Conservation (phyloP, 2,113 vertebrate genomes). For the Sphaerodactylus townsendi region DNA sequence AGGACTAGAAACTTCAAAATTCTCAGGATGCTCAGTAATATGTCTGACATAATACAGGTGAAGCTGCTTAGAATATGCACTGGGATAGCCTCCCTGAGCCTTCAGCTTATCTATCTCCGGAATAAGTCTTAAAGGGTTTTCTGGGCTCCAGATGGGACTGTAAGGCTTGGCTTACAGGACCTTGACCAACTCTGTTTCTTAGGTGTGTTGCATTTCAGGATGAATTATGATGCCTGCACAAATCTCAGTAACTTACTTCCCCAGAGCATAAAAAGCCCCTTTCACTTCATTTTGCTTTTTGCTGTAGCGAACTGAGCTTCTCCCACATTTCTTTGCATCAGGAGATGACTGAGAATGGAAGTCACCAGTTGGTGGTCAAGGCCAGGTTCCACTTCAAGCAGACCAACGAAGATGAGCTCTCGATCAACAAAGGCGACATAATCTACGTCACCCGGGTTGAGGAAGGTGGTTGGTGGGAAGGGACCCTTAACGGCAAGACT, state of each 20-base stretch:
- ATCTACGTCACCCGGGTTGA: conserved; percentile 93
- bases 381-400: conserved; percentile 98
- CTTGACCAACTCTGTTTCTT: no score
- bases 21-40: no score
- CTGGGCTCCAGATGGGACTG: no score
- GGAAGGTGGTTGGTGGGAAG: conserved; percentile 99
- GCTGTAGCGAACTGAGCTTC: neutral
- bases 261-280: conserved; percentile 37
- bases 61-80: no score
- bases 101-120: no score
- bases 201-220: no score
- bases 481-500: conserved; percentile 86
- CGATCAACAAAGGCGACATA: conserved; percentile 93
- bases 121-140: no score
- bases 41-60: no score
- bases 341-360: conserved; percentile 97
- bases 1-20: no score
- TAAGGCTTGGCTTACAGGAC: no score
- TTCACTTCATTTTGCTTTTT: neutral
- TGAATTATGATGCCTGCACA: no score
- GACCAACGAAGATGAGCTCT: conserved; percentile 98
- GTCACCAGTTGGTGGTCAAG: conserved; percentile 88
- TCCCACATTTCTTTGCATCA: conserved; percentile 59
- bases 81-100: no score
- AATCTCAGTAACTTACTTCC: conserved; percentile 18